phyloP scores from a whole-genome alignment of 2,113 vertebrate genomes.

The Mastomys coucha region DNA sequence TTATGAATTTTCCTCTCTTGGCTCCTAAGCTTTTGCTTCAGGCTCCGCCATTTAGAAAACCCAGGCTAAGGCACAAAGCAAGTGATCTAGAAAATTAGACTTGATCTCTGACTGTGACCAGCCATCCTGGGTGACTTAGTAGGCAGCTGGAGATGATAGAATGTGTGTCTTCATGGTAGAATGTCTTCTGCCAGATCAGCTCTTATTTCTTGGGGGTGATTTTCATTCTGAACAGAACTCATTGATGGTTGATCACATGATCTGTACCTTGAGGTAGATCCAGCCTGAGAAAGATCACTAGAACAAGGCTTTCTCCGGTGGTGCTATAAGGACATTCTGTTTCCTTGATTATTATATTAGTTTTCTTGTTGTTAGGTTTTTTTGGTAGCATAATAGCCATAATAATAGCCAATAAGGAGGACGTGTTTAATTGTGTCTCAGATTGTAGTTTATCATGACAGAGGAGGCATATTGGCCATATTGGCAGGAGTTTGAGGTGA shows the following conservation, averaged over 20 bases:
- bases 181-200: background rate
- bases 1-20: background rate
- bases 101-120: background rate
- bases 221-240: constrained; percentile 10
- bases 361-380: background rate
- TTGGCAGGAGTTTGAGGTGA: background rate
- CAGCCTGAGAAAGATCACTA: rapidly evolving
- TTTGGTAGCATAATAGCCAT: background rate
- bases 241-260: background rate
- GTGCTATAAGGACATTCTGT: background rate
- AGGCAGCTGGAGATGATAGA: background rate
- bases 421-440: background rate
- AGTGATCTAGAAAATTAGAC: constrained; percentile 55
- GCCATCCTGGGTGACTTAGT: background rate
- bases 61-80: constrained; percentile 6
- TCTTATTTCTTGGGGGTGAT: background rate
- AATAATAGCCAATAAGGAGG: too few species aligned
- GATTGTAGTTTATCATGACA: background rate
- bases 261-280: too few species aligned
- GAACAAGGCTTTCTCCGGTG: background rate
- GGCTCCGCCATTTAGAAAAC: constrained; percentile 22
- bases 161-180: background rate
- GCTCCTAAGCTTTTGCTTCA: constrained; percentile 9
- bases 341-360: background rate
- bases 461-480: too few species aligned